Conservation (phyloP, 2,797 vertebrate species). For the Acipenser oxyrinchus region DNA sequence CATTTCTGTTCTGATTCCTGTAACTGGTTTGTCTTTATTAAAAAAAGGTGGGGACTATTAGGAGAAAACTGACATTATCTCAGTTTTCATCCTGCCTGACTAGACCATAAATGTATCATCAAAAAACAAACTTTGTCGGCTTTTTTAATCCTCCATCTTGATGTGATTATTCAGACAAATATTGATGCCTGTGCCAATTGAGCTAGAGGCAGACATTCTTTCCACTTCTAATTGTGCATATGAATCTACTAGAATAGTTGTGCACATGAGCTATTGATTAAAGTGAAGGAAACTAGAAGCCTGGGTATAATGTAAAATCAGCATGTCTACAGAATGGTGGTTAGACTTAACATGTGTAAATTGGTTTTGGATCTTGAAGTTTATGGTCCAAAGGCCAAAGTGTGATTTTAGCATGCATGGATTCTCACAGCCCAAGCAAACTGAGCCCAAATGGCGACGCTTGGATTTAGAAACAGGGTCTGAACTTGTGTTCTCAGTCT, state of each 20-base stretch:
- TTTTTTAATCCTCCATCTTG: slow-evolving; percentile 39
- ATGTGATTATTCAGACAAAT: slow-evolving; percentile 55
- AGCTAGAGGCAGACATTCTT: slow-evolving; percentile 60
- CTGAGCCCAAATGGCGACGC: no score
- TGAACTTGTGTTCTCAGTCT: no score
- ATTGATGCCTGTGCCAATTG: slow-evolving; percentile 45
- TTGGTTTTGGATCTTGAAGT: slow-evolving; percentile 38
- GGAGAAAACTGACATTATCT: not conserved
- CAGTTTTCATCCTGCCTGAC: not conserved
- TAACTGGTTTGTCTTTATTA: not conserved
- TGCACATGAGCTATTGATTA: slow-evolving; percentile 63
- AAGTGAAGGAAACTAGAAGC: slow-evolving; percentile 55
- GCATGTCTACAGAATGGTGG: slow-evolving; percentile 54
- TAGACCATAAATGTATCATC: not conserved
- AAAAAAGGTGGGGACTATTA: slow-evolving; percentile 7
- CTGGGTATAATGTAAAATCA: slow-evolving; percentile 57
- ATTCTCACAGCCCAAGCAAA: no score
- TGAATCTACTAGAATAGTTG: slow-evolving; percentile 58
- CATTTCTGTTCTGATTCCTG: no score
- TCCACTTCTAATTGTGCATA: slow-evolving; percentile 50
- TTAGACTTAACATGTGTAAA: slow-evolving; percentile 53
- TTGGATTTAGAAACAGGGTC: no score
- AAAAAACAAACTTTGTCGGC: not conserved
- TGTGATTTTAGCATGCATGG: no score
- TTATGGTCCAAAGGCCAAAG: no score